A percentile compares a stretch with the other conserved stretches of the same genome.
Conservation (phyloP, 2,113 vertebrate genomes). For the Perccottus glenii region DNA sequence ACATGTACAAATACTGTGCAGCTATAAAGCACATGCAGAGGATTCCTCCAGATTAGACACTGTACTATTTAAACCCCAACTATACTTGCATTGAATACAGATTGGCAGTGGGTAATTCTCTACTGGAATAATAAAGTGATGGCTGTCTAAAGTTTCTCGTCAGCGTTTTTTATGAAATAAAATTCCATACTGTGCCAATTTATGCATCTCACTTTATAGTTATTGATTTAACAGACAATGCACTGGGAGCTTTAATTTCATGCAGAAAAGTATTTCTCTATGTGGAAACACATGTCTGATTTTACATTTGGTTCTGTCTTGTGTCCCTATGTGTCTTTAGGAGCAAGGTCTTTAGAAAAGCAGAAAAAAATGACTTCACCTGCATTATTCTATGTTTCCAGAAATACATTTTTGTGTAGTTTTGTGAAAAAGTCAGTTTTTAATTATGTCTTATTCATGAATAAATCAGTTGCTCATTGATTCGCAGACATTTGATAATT, state of each 20-base stretch:
- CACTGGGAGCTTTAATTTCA: slow-evolving; percentile 24
- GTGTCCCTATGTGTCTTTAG: too few relatives aligned
- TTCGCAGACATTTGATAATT: slow-evolving; percentile 53
- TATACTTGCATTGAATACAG: slow-evolving; percentile 56
- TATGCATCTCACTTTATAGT: slow-evolving; percentile 24
- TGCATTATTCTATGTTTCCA: not conserved
- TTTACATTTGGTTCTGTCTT: too few relatives aligned
- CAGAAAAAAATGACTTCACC: too few relatives aligned
- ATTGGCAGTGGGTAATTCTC: slow-evolving; percentile 48
- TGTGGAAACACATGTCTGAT: too few relatives aligned
- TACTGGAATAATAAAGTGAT: slow-evolving; percentile 55
- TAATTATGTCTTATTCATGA: slow-evolving; percentile 37
- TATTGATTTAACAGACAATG: slow-evolving; percentile 44
- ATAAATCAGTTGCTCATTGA: slow-evolving; percentile 56
- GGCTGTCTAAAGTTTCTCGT: slow-evolving; percentile 65
- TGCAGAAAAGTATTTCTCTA: too few relatives aligned
- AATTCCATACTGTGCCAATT: slow-evolving; percentile 45
- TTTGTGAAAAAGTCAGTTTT: slow-evolving; percentile 43
- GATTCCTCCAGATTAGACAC: slow-evolving; percentile 63
- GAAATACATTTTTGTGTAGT: slow-evolving; percentile 15
- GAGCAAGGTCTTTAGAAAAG: too few relatives aligned
- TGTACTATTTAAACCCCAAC: slow-evolving; percentile 58
- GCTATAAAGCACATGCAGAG: slow-evolving; percentile 3
- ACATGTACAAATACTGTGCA: slow-evolving; percentile 24
- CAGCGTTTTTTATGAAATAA: slow-evolving; percentile 49